Evolutionary conservation across 1,140 invertebrate species (phyloP).

Genomic region (Caenorhabditis brenneri): DNA sequence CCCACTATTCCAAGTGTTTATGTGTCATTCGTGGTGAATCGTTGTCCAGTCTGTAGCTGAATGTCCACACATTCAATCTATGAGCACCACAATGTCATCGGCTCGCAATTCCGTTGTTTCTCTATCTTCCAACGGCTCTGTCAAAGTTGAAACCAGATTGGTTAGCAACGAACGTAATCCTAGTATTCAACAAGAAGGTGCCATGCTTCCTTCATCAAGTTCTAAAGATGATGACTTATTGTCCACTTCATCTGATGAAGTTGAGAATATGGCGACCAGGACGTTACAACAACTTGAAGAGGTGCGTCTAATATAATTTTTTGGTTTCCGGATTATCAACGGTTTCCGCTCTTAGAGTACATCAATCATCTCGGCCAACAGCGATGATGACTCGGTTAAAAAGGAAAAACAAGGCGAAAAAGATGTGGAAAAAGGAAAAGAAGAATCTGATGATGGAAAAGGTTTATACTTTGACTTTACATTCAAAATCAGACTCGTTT

Average conservation of each 20-base stretch:
- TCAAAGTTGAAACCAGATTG: slow-evolving; percentile 49
- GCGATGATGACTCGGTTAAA: slow-evolving; percentile 5
- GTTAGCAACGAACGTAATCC: slow-evolving; percentile 42
- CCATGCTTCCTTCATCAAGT: slow-evolving; percentile 58
- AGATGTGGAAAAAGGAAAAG: slow-evolving; percentile 40
- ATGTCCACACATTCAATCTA: slow-evolving; percentile 32
- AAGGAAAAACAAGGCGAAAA: slow-evolving; percentile 36
- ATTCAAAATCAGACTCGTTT: not conserved
- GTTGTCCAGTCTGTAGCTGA: not conserved
- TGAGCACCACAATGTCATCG: slow-evolving; percentile 41
- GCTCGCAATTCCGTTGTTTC: slow-evolving; percentile 60
- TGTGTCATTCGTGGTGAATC: slow-evolving; percentile 18
- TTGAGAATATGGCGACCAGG: slow-evolving; percentile 58
- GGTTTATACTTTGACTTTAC: not conserved
- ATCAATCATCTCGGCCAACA: slow-evolving; percentile 48
- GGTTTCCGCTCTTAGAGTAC: slow-evolving; percentile 46
- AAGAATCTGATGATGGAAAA: not conserved
- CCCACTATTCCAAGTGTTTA: slow-evolving; percentile 21
- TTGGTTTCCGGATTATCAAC: not conserved
- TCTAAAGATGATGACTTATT: slow-evolving; percentile 60
- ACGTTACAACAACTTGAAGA: slow-evolving; percentile 57
- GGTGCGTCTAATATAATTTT: slow-evolving; percentile 31
- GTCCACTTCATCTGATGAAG: slow-evolving; percentile 56
- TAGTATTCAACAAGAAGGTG: slow-evolving; percentile 54
- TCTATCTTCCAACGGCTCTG: slow-evolving; percentile 54